Conservation (phyloP, 2,888 invertebrate genomes). For the Lasioglossum malachurum region DNA sequence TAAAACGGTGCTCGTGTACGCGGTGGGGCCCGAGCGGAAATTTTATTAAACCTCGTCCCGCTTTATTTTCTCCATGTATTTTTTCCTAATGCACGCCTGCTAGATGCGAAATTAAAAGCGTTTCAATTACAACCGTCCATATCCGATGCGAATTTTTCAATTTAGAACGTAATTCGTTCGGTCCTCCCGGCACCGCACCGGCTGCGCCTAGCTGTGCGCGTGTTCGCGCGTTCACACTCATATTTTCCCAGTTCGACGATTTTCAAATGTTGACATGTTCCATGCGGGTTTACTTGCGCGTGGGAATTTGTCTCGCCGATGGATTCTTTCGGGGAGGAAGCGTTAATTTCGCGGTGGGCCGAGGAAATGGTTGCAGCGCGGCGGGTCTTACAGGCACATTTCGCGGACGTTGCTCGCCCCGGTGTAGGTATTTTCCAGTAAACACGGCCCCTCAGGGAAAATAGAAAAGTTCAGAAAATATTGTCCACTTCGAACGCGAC, state of each 20-base stretch:
- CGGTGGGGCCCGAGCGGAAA: not conserved
- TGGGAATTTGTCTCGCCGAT: not conserved
- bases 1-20: not conserved
- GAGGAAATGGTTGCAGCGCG: conserved; percentile 43
- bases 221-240: not conserved
- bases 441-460: not conserved
- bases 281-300: not conserved
- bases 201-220: not conserved
- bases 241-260: not conserved
- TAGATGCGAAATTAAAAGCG: not conserved
- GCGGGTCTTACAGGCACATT: conserved; percentile 29
- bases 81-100: not conserved
- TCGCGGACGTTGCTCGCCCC: conserved; percentile 16
- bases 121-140: not conserved
- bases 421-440: conserved; percentile 27
- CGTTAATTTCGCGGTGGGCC: conserved; percentile 32
- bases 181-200: not conserved
- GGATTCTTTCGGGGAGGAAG: not conserved
- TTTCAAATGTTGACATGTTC: not conserved
- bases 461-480: conserved; percentile 29
- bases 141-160: not conserved
- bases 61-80: not conserved
- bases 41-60: not conserved
- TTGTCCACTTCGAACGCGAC: conserved; percentile 15
- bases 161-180: not conserved